Percentiles rank a stretch among this genome's conserved stretches.
phyloP scores from a whole-genome alignment of 2,888 invertebrate genomes.

The Boloria euphrosyne region DNA sequence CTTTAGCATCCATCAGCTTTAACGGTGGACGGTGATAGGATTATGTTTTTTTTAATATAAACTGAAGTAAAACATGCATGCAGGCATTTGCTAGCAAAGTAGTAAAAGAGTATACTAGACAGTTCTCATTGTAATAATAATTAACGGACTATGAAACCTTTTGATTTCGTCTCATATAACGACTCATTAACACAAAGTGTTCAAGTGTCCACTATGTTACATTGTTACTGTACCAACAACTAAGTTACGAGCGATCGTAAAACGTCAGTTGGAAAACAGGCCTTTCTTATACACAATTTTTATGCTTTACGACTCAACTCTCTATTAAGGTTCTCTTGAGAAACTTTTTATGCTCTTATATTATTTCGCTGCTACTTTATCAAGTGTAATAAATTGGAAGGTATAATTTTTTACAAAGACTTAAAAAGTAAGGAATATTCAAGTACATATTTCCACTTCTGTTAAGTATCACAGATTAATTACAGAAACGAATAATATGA shows the following conservation, averaged over 20 bases:
- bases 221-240: constrained; percentile 31
- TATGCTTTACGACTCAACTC: constrained; percentile 59
- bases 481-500: too few relatives aligned
- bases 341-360: constrained; percentile 51
- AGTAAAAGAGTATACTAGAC: too few relatives aligned
- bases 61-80: too few relatives aligned
- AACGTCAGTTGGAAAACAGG: constrained; percentile 52
- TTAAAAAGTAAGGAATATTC: too few relatives aligned
- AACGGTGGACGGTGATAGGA: too few relatives aligned
- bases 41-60: too few relatives aligned
- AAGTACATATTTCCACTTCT: too few relatives aligned
- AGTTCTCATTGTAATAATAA: neutral
- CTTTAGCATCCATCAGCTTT: too few relatives aligned
- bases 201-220: constrained; percentile 23
- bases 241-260: constrained; percentile 47
- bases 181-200: constrained; percentile 2
- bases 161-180: neutral
- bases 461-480: too few relatives aligned
- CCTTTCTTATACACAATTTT: constrained; percentile 56
- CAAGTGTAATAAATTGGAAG: constrained; percentile 13
- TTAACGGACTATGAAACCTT: neutral
- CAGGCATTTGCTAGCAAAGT: too few relatives aligned
- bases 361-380: constrained; percentile 55
- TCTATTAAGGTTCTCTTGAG: constrained; percentile 57
- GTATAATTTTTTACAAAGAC: too few relatives aligned